Conservation (phyloP, 2,113 vertebrate genomes). For the Ginglymostoma cirratum region DNA sequence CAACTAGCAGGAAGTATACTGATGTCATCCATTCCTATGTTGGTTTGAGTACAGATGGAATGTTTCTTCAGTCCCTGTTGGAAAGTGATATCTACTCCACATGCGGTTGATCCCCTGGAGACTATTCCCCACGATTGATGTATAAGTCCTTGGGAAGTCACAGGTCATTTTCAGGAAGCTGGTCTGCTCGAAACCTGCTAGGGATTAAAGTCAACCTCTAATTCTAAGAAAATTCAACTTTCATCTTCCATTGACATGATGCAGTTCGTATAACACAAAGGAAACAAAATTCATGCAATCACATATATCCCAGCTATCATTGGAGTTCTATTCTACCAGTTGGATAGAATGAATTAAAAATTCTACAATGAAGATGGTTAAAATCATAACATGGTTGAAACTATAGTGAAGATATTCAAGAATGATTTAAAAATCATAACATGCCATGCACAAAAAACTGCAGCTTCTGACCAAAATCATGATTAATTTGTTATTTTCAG, state of each 20-base stretch:
- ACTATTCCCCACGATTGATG: background rate
- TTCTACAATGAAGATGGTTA: background rate
- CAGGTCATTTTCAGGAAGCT: background rate
- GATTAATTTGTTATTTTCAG: slow-evolving; percentile 15
- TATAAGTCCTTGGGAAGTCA: no score
- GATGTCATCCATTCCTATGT: background rate
- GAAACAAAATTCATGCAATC: background rate
- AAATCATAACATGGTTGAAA: background rate
- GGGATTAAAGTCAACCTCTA: background rate
- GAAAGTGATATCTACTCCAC: background rate
- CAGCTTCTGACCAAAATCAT: background rate
- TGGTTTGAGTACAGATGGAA: background rate
- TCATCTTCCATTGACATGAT: background rate
- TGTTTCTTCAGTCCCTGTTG: background rate
- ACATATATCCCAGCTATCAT: background rate
- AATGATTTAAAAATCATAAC: background rate
- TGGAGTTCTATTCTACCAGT: background rate
- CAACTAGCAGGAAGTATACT: background rate
- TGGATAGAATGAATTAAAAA: background rate
- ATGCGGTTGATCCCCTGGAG: background rate
- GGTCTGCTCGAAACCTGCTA: background rate
- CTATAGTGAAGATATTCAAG: background rate
- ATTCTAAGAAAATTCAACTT: background rate
- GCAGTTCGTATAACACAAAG: background rate
- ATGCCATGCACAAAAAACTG: background rate